phyloP scores from a whole-genome alignment of 2,113 vertebrate species.

The Pseudolaguvia tuberculata region DNA sequence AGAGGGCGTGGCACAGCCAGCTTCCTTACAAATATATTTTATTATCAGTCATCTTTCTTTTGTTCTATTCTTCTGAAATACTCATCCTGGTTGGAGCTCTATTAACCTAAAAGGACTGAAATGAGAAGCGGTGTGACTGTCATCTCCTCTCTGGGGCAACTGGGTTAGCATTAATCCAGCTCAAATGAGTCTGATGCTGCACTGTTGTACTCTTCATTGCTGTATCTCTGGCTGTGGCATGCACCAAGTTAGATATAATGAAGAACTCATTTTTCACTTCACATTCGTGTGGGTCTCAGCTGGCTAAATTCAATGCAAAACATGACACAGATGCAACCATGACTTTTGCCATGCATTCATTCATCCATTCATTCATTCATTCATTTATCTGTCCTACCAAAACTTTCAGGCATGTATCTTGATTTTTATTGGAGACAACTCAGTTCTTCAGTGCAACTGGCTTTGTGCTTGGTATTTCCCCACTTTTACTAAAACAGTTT shows the following conservation, averaged over 20 bases:
- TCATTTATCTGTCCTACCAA: background rate
- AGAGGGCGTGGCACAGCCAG: too few species aligned
- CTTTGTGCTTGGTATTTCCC: background rate
- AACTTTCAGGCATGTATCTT: background rate
- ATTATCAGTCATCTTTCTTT: background rate
- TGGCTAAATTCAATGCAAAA: conserved; percentile 41
- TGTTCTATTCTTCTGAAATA: background rate
- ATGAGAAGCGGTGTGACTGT: conserved; percentile 42
- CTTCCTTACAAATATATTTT: too few species aligned
- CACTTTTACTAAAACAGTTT: background rate
- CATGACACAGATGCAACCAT: conserved; percentile 30
- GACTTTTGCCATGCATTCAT: conserved; percentile 26
- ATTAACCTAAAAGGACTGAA: conserved; percentile 46
- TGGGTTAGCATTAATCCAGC: conserved; percentile 43
- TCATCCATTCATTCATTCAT: conserved; percentile 22
- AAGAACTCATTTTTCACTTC: conserved; percentile 41
- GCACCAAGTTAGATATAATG: conserved; percentile 46
- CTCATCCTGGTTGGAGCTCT: conserved; percentile 31
- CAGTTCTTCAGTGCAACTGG: background rate
- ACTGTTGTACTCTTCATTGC: conserved; percentile 44
- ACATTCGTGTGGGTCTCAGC: conserved; percentile 41
- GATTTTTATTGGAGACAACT: background rate
- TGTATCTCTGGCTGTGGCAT: conserved; percentile 33
- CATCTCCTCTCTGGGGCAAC: conserved; percentile 39
- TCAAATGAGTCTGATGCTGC: conserved; percentile 43